Base-by-base conservation (phyloP, 2,797 vertebrate genomes). In the Coilia nasus region DNA sequence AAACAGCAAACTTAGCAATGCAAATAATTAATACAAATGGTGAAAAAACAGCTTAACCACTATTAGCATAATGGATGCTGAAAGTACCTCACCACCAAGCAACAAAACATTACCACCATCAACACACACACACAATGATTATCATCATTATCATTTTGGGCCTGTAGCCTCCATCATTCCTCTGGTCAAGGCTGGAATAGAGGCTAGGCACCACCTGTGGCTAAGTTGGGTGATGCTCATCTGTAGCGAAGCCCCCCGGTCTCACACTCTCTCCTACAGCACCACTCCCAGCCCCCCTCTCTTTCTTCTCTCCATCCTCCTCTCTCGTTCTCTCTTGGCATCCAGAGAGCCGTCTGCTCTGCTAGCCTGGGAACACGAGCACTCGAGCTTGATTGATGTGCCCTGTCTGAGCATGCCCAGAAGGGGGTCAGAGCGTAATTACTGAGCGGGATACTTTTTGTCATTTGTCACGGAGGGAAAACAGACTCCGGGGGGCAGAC, bases 401-500 rank as follows among this genome's bases (percentile, higher is more conserved):
- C 5, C 3, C 28, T 75, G 67, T 75, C 28, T 75, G 67, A 75
- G 67, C 67, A 15, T 75, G 67, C 67, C 67, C 67, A 75, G 67
- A 75, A 75, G 28, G 67, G 67, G 67, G 67, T 35, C 67, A 75
- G 67, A 19, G 67, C 67, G 31, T 75, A 75, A 75, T 75, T 75
- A 75, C 67, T 6, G 28, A 75, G 67, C 67, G 6, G 28, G 25
- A 35, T 75, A 31, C 67, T 75, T 17, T 71, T 17, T 17, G 64
- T 35, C 28, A 75, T 75, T 31, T 75, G 15, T 31, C 28, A 75
- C 31, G 31, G 28, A 3, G 14, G 28, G 25, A 67, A 75, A 31
- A 71, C 25, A 35, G 0, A 35, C 28, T 31, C 11, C 35, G 28
- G 12, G 15, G 67, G 31, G 28, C 2, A 54, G 50, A 54, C 50